Evolutionary conservation across 2,888 invertebrate genomes (phyloP), one percentile per base, ranked within the genome.

Genomic region (Rhopalosiphum nymphaeae): DNA sequence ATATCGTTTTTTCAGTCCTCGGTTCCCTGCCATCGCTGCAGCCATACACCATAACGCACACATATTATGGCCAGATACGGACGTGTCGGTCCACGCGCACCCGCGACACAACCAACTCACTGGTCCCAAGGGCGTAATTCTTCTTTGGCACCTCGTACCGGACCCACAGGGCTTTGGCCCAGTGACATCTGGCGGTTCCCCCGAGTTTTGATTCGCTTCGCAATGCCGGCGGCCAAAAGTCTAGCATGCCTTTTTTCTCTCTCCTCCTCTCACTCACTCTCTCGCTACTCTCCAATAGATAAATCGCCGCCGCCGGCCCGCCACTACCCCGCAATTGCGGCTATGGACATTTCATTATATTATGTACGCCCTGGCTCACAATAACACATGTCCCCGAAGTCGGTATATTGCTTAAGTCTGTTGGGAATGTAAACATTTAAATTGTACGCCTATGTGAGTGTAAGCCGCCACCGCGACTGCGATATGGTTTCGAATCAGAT

Each of bases 161-260:
- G 61, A 86, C 93, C 93, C 93, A 85, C 88, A 42, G 93, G 93
- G 93, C 93, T 94, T 94, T 94, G 93, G 93, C 93, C 90, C 93
- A 49, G 93, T 90, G 93, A 94, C 93, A 94, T 94, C 93, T 94
- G 93, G 93, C 93, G 85, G 90, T 90, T 94, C 93, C 93, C 90
- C 90, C 90, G 93, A 90, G 93, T 94, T 94, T 94, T 61, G 93
- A 94, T 94, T 86, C 85, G 93, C 92, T 88, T 42, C 88, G 92
- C 67, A 42, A 21, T 49, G 93, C 89, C 89, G 67, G 93, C 46
- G 84, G 93, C 93, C 93, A 85, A 93, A 93, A 93, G 85, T 93
- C 93, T 93, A 89, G 89, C 9, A 46, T 26, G 44, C 78, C 29
- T 89, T 89, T 89, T 49, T n/a, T 85, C 49, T 78, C 84, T 36